Evolutionary conservation across 1,140 invertebrate species (phyloP).

Genomic region (Sinella curviseta): DNA sequence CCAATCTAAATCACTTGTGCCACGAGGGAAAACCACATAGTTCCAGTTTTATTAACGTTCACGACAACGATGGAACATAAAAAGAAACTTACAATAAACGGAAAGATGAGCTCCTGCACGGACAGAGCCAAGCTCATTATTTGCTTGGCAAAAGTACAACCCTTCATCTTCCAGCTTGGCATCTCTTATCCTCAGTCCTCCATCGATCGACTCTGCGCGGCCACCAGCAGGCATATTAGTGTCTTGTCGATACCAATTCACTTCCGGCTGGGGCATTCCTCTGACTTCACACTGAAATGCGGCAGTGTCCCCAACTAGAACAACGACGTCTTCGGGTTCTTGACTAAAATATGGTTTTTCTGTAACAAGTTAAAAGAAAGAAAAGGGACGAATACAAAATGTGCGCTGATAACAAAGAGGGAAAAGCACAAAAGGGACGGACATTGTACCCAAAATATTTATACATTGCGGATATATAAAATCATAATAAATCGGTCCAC

Average conservation of each 20-base stretch:
- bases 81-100: constrained; percentile 74
- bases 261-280: constrained; percentile 83
- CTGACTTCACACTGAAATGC: constrained; percentile 85
- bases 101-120: constrained; percentile 71
- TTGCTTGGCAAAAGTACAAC: constrained; percentile 76
- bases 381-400: not conserved
- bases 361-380: constrained; percentile 57
- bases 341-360: constrained; percentile 85
- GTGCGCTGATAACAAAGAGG: no score
- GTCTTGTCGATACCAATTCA: constrained; percentile 85
- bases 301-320: constrained; percentile 74
- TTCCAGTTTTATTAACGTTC: no score
- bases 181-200: constrained; percentile 72
- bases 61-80: no score
- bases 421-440: not conserved
- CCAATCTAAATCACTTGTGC: no score
- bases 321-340: constrained; percentile 80
- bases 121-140: constrained; percentile 74
- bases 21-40: no score
- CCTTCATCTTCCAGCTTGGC: constrained; percentile 76
- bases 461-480: no score
- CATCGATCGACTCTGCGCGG: constrained; percentile 70
- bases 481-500: not conserved
- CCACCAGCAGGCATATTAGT: constrained; percentile 75
- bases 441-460: not conserved